Evolutionary conservation across 2,113 vertebrate species (phyloP).

Genomic region (Poeciliopsis turrubarensis): DNA sequence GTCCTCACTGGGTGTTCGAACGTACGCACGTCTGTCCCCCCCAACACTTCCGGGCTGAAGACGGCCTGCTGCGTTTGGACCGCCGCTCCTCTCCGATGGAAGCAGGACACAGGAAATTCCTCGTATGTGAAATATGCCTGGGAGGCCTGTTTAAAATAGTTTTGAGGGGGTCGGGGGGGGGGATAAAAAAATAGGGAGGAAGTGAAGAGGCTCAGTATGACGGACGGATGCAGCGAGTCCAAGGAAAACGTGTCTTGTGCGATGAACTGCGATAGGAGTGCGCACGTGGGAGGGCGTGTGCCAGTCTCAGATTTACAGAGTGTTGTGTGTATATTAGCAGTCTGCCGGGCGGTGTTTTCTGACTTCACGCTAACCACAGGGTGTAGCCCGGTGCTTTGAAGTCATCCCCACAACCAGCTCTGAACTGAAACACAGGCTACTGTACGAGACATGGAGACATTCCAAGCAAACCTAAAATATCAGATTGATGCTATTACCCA

Average conservation of each 20-base stretch:
- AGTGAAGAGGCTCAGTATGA: slow-evolving; percentile 10
- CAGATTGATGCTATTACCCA: too few relatives aligned
- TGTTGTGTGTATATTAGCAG: slow-evolving; percentile 25
- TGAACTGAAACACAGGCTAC: slow-evolving; percentile 63
- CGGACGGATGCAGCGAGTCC: slow-evolving; percentile 5
- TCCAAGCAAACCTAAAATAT: background rate
- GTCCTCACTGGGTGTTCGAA: slow-evolving; percentile 4
- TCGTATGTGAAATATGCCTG: slow-evolving; percentile 59
- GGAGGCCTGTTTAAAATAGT: slow-evolving; percentile 44
- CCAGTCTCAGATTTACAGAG: slow-evolving; percentile 7
- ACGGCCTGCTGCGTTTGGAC: slow-evolving; percentile 24
- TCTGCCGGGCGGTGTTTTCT: slow-evolving; percentile 39
- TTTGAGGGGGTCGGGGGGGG: slow-evolving; percentile 1
- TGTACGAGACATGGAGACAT: slow-evolving; percentile 53
- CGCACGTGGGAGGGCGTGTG: slow-evolving; percentile 39
- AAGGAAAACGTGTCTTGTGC: slow-evolving; percentile 37
- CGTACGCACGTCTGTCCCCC: slow-evolving; percentile 1
- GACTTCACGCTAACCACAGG: slow-evolving; percentile 69
- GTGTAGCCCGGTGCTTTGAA: slow-evolving; percentile 69
- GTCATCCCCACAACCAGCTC: slow-evolving; percentile 47
- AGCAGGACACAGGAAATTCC: slow-evolving; percentile 68
- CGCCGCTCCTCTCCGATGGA: slow-evolving; percentile 35
- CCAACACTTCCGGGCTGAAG: slow-evolving; percentile 20
- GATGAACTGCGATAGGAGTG: slow-evolving; percentile 48
- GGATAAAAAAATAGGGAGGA: slow-evolving; percentile 28